Evolutionary conservation across 2,888 invertebrate species (phyloP), one percentile per base, ranked within the genome.

Genomic region (Thysanoteuthis rhombus): DNA sequence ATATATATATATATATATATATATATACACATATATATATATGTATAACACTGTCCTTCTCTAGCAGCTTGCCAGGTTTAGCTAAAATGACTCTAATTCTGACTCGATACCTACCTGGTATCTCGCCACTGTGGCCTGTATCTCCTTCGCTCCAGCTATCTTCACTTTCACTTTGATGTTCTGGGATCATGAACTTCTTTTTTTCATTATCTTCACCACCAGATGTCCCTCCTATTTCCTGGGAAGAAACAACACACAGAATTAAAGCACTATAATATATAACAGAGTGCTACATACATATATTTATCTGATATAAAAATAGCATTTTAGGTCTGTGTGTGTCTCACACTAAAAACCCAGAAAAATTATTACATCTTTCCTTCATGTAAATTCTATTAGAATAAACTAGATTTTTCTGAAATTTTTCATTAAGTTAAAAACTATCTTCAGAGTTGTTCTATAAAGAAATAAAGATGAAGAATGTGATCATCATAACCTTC

Each of bases 91-190:
- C 75, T 58, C 58, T 75, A 36, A 75, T 36, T 75, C n/a, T n/a
- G n/a, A 75, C 75, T 75, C 75, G 75, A 75, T n/a, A 75, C 75
- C 75, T 75, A 75, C 75, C 75, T 75, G 75, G 75, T 75, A 75
- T 75, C n/a, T 75, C n/a, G 75, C 75, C 75, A 75, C 75, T 75
- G 75, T 75, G 75, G 16, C 75, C 75, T 16, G 75, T 75, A 75
- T 75, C 75, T n/a, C 75, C 75, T 75, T 75, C 75, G 19, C 75
- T 75, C 75, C 75, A 75, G 75, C 75, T 75, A 75, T 75, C 75
- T 75, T 75, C 75, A 19, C 75, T 75, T 75, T 75, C 75, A n/a
- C 75, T 75, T 75, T 75, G 75, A 75, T 75, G 75, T 75, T 75
- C 75, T 75, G 75, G 75, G 75, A 75, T 75, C 75, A 75, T 75